Percentiles rank a stretch among this genome's conserved stretches.
phyloP scores from a whole-genome alignment of 2,113 vertebrate species.

The Oriolus oriolus region DNA sequence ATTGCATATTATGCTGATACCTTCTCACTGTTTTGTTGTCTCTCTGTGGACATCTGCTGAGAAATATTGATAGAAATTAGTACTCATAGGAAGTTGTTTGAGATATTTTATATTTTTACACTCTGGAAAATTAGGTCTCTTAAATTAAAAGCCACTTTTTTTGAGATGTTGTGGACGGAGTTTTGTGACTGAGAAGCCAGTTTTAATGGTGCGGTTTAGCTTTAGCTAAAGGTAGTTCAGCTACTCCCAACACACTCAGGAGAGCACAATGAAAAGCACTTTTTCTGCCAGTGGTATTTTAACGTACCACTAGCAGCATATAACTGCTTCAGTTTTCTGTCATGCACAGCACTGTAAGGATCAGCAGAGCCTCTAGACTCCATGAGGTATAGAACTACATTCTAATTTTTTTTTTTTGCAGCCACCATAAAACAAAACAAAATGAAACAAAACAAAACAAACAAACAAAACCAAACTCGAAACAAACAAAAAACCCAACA shows the following conservation, averaged over 20 bases:
- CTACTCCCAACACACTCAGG: neutral
- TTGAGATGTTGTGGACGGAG: neutral
- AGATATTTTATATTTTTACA: neutral
- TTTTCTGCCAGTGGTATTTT: neutral
- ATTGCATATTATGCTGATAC: neutral
- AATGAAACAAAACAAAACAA: neutral
- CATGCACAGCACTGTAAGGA: neutral
- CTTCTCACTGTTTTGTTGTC: neutral
- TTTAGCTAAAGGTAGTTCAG: neutral
- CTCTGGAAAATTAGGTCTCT: neutral
- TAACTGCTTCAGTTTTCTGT: neutral
- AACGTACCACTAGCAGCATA: neutral
- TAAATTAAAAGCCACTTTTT: neutral
- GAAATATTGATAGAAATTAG: neutral
- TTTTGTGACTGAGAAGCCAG: neutral
- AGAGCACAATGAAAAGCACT: neutral
- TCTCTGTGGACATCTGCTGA: neutral
- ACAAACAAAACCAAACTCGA: neutral
- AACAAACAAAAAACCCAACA: neutral
- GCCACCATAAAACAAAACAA: neutral
- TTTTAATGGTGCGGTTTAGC: neutral
- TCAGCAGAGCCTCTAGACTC: neutral
- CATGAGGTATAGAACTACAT: neutral
- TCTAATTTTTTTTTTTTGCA: neutral
- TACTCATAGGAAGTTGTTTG: neutral